Percentiles rank a stretch among this genome's conserved stretches.
phyloP scores from a whole-genome alignment of 2,797 vertebrate genomes.

The Etheostoma perlongum region DNA sequence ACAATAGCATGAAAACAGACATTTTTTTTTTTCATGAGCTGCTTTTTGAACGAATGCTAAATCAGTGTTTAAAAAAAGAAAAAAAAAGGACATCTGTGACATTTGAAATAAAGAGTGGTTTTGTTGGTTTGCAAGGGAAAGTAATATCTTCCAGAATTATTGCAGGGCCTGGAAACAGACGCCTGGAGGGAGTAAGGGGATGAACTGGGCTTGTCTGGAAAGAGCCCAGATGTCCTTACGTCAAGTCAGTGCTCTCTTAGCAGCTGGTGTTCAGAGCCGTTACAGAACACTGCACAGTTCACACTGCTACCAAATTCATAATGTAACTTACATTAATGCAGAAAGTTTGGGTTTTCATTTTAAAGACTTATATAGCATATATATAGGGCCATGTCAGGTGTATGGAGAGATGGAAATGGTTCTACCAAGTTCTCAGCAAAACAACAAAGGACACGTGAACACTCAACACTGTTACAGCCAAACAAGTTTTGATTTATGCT shows the following conservation, averaged over 20 bases:
- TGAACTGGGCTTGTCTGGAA: constrained; percentile 61
- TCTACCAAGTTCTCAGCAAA: background rate
- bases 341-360: too few relatives aligned
- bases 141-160: constrained; percentile 83
- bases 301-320: constrained; percentile 19
- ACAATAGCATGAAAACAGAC: constrained; percentile 79
- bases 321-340: background rate
- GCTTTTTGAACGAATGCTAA: constrained; percentile 68
- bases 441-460: background rate
- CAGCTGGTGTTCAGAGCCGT: constrained; percentile 50
- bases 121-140: constrained; percentile 76
- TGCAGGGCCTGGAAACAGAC: constrained; percentile 69
- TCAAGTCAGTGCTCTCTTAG: constrained; percentile 48
- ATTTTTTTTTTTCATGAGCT: constrained; percentile 55
- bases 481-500: constrained; percentile 4
- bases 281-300: constrained; percentile 26
- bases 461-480: background rate
- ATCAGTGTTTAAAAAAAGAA: constrained; percentile 48
- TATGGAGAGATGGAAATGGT: background rate
- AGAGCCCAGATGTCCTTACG: constrained; percentile 58
- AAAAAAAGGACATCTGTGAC: constrained; percentile 65
- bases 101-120: constrained; percentile 82
- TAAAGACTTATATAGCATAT: too few relatives aligned
- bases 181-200: constrained; percentile 60
- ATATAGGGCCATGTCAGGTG: background rate